Evolutionary conservation across 2,888 invertebrate genomes (phyloP), one percentile per base, ranked within the genome.

Genomic region (Cataglyphis altisquamis): DNA sequence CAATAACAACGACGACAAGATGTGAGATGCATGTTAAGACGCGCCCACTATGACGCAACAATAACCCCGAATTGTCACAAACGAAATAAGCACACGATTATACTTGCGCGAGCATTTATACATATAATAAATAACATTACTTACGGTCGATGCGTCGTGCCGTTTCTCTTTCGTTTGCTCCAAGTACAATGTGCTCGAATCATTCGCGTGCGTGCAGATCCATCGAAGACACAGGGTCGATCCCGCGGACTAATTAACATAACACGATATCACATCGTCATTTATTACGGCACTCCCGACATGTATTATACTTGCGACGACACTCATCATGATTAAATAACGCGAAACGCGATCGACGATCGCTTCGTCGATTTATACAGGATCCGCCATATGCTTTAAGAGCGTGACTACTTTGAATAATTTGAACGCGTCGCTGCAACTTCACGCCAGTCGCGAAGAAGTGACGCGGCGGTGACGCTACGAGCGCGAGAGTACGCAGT

Each of bases 21-120:
- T 36, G 36, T 4, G 6, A 62, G 18, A 10, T n/a, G 63, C 63
- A n/a, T 36, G n/a, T 63, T 15, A 63, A 8, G 36, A n/a, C 29
- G 15, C 29, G 3, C 45, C 15, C 15, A 18, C n/a, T 3, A 25
- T 12, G 3, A 3, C 2, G 25, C n/a, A 15, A 55, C 36, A 29
- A 52, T 52, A 52, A 66, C 12, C 25, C 36, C 64, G 41, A 48
- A 1, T 64, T 36, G n/a, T 18, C 67, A n/a, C 41, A 41, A 55
- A 41, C 55, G 55, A 77, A 41, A 68, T 68, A 77, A 77, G 21
- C 29, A 39, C 57, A 6, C 63, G 36, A 55, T 55, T 77, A 77
- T 8, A 52, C 3, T 52, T 18, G 9, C 36, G n/a, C 6, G 8
- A 29, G 8, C 6, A 25, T 60, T 12, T 3, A 60, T 1, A n/a